Base-by-base conservation (phyloP, 1,140 invertebrate species). In the Phymorhynchus buccinoides region DNA sequence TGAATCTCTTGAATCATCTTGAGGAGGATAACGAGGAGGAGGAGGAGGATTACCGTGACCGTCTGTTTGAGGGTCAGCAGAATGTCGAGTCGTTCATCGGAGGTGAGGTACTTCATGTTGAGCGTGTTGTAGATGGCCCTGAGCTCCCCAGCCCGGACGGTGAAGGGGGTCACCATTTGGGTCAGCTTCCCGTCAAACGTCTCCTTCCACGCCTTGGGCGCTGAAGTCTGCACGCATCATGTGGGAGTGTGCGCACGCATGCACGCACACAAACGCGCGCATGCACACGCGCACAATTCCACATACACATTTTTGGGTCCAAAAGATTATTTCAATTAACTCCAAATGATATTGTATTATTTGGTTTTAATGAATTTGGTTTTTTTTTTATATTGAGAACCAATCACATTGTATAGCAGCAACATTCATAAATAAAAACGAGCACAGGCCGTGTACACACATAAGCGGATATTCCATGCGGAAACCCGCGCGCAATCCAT, bases 21-120 rank as follows among this genome's bases (percentile, higher is more conserved):
- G 52, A 14, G 52, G 27, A 56, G 12, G 27, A 56, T 27, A 56
- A 56, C 12, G 12, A 12, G 12, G 27, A 12, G 52, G 52, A 14
- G 27, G 52, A n/a, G n/a, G n/a, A n/a, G n/a, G n/a, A 84, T 37
- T 85, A 93, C 93, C 90, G 93, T 93, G 18, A 94, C 92, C 30
- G 93, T 94, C 80, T 94, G 92, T 89, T 94, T 94, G 3, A 94
- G 88, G 0, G 93, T 93, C 27, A 94, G 90, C 14, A 94, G 87
- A 2, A 93, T 92, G 89, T 94, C 93, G n/a, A 94, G 88, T 39
- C 93, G 84, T 86, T 94, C 93, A 88, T 94, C 93, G 81, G 92
- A 92, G 12, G 93, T 93, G 12, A 94, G 89, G 81, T 92, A 93
- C 83, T 92, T 93, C 92, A 94, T 93, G 86, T 92, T 93, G 84